Evolutionary conservation across 2,113 vertebrate genomes (phyloP), one percentile per base, ranked within the genome.

Genomic region (Erythrocercus mccallii): DNA sequence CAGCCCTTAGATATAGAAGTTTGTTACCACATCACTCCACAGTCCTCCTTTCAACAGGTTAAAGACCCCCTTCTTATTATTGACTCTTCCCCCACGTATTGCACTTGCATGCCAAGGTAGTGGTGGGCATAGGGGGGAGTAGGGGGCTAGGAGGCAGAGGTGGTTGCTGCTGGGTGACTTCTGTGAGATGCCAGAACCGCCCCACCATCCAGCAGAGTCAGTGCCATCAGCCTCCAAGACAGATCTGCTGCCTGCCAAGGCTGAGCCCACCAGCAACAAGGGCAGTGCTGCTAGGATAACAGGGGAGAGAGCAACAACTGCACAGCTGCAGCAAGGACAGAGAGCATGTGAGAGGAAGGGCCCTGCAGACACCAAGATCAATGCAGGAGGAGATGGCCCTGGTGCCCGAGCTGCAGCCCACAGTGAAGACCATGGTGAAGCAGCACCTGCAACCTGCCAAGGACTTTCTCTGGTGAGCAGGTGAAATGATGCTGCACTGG

Each of bases 221-320:
- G 16, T 6, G 16, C 13, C 31, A 15, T 35, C 48, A 48, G 21
- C 40, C n/a, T 48, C 57, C n/a, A 35, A 25, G 65, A 27, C 4
- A 71, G 24, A 40, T 8, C 11, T 21, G 11, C 7, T 4, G 11
- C 15, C 54, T 21, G 19, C 25, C 44, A 64, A 51, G 30, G 44
- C 57, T 31, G 44, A 44, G 21, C 12, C 23, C 11, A 53, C 33
- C 30, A 40, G 30, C 24, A 16, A 5, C 4, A 13, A 50, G 25
- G n/a, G n/a, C 30, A 82, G n/a, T 0, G 0, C n/a, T 1, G 2
- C 24, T 8, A 5, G 22, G 37, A 35, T 33, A 58, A 51, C 0
- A 1, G 5, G 3, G 14, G 68, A 2, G 2, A 10, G 11, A 38
- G 19, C 44, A 57, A 68, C 6, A 33, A 8, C 54, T 33, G 33